Conservation (phyloP, 2,113 vertebrate species). For the Psilopsiagon aymara region DNA sequence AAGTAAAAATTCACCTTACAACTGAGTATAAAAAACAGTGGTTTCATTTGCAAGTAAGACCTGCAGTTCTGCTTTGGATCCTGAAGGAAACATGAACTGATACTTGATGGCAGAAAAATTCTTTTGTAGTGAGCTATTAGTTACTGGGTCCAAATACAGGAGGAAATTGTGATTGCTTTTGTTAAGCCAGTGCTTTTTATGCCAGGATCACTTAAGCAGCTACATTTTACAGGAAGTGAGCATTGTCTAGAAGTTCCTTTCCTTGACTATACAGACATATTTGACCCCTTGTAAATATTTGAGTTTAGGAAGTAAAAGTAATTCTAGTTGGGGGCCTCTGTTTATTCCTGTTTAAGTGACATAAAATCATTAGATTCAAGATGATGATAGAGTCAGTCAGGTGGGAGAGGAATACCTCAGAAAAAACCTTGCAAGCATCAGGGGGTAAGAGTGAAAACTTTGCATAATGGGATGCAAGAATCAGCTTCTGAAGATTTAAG, state of each 20-base stretch:
- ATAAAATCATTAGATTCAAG: background rate
- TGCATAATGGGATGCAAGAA: background rate
- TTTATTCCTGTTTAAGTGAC: constrained; percentile 24
- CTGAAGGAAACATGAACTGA: background rate
- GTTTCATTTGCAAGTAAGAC: background rate
- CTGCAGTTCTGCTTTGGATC: background rate
- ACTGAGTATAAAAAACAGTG: background rate
- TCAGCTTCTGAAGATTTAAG: background rate
- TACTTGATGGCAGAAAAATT: background rate
- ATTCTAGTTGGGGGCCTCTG: background rate
- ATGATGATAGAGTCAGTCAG: background rate
- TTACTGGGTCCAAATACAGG: background rate
- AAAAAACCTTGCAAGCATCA: background rate
- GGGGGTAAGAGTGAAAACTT: background rate
- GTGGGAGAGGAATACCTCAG: background rate
- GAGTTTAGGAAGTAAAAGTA: constrained; percentile 7
- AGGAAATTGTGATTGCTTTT: background rate
- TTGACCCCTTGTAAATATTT: constrained; percentile 18
- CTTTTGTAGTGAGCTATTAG: background rate
- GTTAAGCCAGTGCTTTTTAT: background rate
- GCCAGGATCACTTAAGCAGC: background rate
- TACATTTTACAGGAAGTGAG: background rate
- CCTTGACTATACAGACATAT: background rate
- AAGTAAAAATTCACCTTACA: background rate
- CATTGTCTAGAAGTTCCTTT: constrained; percentile 31